These are phyloP conservation scores for Agrypnus murinus DNA, from an alignment of 2,888 invertebrate species.

Conservation along the genomic window DNA sequence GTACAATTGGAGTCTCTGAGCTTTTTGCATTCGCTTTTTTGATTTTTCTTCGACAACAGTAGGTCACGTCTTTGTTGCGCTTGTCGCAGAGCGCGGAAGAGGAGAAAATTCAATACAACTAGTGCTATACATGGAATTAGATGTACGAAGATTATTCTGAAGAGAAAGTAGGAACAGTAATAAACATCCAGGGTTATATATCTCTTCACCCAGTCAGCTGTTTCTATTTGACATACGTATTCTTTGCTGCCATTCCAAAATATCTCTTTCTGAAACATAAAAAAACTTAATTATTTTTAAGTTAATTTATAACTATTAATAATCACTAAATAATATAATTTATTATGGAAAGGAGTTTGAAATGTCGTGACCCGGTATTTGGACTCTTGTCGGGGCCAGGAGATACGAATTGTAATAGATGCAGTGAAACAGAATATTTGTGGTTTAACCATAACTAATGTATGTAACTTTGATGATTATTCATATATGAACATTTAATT, in stretches of 20 bases:
- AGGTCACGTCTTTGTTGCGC: constrained; percentile 78
- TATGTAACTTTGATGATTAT: too few species aligned
- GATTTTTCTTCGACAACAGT: constrained; percentile 67
- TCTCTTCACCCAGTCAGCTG: constrained; percentile 82
- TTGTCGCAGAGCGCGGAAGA: constrained; percentile 89
- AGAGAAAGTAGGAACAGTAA: constrained; percentile 88
- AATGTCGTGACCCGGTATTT: too few species aligned
- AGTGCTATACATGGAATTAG: constrained; percentile 91
- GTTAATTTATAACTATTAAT: too few species aligned
- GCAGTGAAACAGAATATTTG: too few species aligned
- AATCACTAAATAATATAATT: too few species aligned
- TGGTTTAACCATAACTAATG: too few species aligned
- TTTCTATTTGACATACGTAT: constrained; percentile 78
- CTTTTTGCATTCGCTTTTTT: constrained; percentile 86
- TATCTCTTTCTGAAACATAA: constrained; percentile 74
- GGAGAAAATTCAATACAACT: constrained; percentile 89
- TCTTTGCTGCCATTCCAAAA: constrained; percentile 82
- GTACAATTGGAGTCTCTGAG: constrained; percentile 88
- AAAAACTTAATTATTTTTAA: constrained; percentile 4
- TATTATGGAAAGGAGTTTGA: too few species aligned
- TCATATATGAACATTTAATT: too few species aligned
- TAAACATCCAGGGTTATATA: constrained; percentile 83
- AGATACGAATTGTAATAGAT: too few species aligned
- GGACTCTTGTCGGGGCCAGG: too few species aligned
- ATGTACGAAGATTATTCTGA: constrained; percentile 94